Conservation (phyloP, 1,140 invertebrate species). For the Asbolus verrucosus region DNA sequence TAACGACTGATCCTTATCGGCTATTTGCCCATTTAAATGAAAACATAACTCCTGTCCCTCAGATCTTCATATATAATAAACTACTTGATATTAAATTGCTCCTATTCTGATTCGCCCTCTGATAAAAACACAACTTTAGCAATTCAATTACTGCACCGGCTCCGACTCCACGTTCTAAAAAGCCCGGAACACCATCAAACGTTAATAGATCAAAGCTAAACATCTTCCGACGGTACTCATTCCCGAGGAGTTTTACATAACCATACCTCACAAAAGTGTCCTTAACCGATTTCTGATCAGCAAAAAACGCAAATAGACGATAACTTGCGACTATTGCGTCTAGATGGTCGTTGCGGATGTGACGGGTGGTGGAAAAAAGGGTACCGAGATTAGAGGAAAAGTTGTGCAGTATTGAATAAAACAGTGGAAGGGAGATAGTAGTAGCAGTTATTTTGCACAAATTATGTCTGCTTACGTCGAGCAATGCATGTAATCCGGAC, state of each 20-base stretch:
- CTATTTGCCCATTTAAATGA: constrained; percentile 52
- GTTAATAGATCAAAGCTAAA: too few species aligned
- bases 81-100: constrained; percentile 48
- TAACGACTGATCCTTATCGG: constrained; percentile 53
- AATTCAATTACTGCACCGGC: constrained; percentile 43
- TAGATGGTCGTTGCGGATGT: too few species aligned
- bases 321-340: too few species aligned
- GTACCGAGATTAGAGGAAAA: too few species aligned
- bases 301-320: too few species aligned
- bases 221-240: too few species aligned
- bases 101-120: constrained; percentile 40
- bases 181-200: too few species aligned
- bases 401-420: constrained; percentile 3
- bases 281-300: neutral
- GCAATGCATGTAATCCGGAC: constrained; percentile 40
- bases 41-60: constrained; percentile 53
- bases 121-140: constrained; percentile 33
- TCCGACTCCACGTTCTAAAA: too few species aligned
- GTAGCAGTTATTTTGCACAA: constrained; percentile 36
- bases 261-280: neutral
- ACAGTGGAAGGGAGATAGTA: constrained; percentile 27
- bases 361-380: neutral
- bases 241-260: too few species aligned
- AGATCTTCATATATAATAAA: constrained; percentile 49
- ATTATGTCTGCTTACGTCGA: constrained; percentile 32